Evolutionary conservation across 2,888 invertebrate genomes (phyloP), one percentile per base, ranked within the genome.

Genomic region (Nephrocerus scutellatus): DNA sequence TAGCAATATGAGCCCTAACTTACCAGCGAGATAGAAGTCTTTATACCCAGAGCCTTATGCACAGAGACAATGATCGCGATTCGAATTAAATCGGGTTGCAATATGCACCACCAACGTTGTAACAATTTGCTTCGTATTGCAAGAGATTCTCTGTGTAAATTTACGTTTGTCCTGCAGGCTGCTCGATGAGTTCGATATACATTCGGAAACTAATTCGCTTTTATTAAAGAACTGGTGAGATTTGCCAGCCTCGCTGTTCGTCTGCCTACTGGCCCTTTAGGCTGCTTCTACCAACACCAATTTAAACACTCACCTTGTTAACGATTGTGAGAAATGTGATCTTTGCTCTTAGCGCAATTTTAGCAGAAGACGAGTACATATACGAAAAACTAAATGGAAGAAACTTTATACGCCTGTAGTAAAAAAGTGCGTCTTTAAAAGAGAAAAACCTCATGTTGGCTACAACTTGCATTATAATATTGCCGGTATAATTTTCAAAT

Each of bases 221-320:
- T n/a, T n/a, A n/a, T n/a, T n/a, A n/a, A n/a, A n/a, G n/a, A n/a
- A n/a, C n/a, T n/a, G n/a, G n/a, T 41, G 47, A 43, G 40, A 42
- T 33, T 48, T 43, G 44, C 42, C 20, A 34, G 35, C 39, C 33
- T 29, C 34, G 26, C 34, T 36, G 20, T 20, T 7, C 5, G n/a
- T 16, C 13, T 30, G 22, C 30, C 36, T 26, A 36, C 42, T 37
- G 45, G 46, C 53, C 42, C 49, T 54, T 50, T 52, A 51, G 51
- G 56, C 53, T 60, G 60, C 61, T 62, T 57, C 60, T 57, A 60
- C 59, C 63, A 62, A 64, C 63, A 62, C 63, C 63, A 63, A 64
- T 63, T 66, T 62, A 58, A 58, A 61, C 63, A 62, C 66, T 60
- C 59, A 60, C 62, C 65, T 64, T 64, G 63, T 66, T 62, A 63